Base-by-base conservation (phyloP, 2,888 invertebrate species). In the Drosophila testacea region DNA sequence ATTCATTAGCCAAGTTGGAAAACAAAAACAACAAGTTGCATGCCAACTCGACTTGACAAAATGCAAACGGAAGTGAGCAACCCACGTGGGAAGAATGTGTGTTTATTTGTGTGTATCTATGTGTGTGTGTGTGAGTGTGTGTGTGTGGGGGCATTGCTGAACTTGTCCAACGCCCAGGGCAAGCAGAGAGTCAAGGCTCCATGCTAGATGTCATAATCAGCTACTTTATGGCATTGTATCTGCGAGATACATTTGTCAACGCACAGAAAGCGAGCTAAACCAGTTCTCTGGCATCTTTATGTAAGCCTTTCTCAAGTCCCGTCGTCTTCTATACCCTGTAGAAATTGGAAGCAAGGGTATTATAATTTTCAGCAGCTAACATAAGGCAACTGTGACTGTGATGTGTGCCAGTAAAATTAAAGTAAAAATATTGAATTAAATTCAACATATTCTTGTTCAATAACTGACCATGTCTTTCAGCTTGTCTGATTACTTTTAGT, bases 1-100 rank as follows among this genome's bases (percentile, higher is more conserved):
- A 85, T 81, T 83, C 88, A 86, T 88, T 88, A 85, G 88, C 81
- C 81, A 79, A 80, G 69, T 72, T 81, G 44, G 28, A 56, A 27
- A 27, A 28, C 36, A 54, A 63, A 59, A 65, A 51, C 34, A 50
- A n/a, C 50, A 67, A 59, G 30, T 51, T 50, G 54, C 63, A 44
- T 46, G 61, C 73, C 44, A 47, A 34, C 38, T 22, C 47, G 44
- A 54, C 44, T 59, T 50, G 61, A 41, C 47, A 70, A 22, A 22
- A 64, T 76, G 81, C 81, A 69, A 79, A 69, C 87, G 83, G 87
- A 83, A 83, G 69, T 87, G 71, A 52, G 64, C 59, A 77, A 63
- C 52, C 39, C 59, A 81, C 75, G 81, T 84, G 83, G 71, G 76
- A 13, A 27, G n/a, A 56, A 28, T 44, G 7, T n/a, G 10, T 44